Percentiles rank a stretch among this genome's conserved stretches.
Evolutionary conservation across 2,888 invertebrate species (phyloP).

Genomic region (Leptinotarsa peninsularis): DNA sequence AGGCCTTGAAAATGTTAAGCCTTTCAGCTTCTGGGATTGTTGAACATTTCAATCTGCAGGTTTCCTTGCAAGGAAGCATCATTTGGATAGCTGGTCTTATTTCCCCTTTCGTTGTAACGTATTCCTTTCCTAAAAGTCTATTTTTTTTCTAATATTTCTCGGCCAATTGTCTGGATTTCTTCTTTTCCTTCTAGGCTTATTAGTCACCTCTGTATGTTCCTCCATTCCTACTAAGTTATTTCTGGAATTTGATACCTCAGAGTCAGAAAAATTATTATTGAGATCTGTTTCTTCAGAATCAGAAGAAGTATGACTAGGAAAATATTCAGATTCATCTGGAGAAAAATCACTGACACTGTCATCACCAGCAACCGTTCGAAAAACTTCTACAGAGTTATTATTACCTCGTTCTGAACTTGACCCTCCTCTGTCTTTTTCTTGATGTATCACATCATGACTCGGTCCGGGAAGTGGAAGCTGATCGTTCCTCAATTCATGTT

Average conservation of each 20-base stretch:
- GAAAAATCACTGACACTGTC: not conserved
- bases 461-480: not conserved
- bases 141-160: not conserved
- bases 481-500: not conserved
- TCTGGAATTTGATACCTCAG: not conserved
- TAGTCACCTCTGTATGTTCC: not conserved
- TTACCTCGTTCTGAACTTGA: not conserved
- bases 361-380: not conserved
- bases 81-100: not conserved
- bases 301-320: not conserved
- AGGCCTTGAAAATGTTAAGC: not conserved
- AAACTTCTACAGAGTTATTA: not conserved
- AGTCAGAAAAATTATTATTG: not conserved
- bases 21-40: not conserved
- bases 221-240: not conserved
- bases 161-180: not conserved
- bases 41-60: not conserved
- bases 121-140: not conserved
- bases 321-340: constrained; percentile 1
- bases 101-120: not conserved
- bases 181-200: not conserved
- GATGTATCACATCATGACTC: not conserved
- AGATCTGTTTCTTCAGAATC: not conserved
- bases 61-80: constrained; percentile 1
- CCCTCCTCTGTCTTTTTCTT: not conserved